Base-by-base conservation (phyloP, 2,888 invertebrate genomes). In the Lysandra bellargus region DNA sequence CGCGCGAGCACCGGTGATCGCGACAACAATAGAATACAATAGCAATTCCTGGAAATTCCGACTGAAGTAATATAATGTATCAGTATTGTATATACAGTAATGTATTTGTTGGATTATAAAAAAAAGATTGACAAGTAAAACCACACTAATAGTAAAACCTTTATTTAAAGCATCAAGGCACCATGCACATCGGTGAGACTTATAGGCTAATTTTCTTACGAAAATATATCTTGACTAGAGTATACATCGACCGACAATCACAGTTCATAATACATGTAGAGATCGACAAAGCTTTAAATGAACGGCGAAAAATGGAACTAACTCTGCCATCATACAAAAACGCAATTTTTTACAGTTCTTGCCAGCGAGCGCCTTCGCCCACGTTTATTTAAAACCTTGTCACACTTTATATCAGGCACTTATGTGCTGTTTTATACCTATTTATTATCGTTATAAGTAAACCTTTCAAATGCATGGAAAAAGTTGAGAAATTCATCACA, bases 131-230 rank as follows among this genome's bases (percentile, higher is more conserved):
- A 53, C 57, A 76, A 76, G 49, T 76, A 82, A 81, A 80, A 72
- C 78, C 74, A 23, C 23, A 23, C 23, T 23, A 23, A 23, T 23
- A 76, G 49, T 76, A 82, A 81, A 80, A 72, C 78, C 74, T 83
- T 81, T 81, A 82, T 83, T 81, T 83, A 81, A 81, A 81, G 82
- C 81, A 79, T 81, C 74, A 75, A 84, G 84, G 83, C 84, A 83
- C 82, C 81, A 80, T 81, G 80, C 80, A 81, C 76, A 81, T 82
- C 81, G 81, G 80, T 83, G 83, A 81, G 79, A 37, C 80, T 76
- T 80, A 79, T 5, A 49, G 49, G 49, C 61, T 79, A 79, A 40
- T 14, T 74, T 64, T 49, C 49, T 61, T 79, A 75, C 17, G 60
- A 75, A 79, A 75, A 75, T 61, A 79, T 4, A 79, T 79, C 33